Evolutionary conservation across 2,113 vertebrate species (phyloP), one percentile per base, ranked within the genome.

Genomic region (Romanogobio albipinnatus): DNA sequence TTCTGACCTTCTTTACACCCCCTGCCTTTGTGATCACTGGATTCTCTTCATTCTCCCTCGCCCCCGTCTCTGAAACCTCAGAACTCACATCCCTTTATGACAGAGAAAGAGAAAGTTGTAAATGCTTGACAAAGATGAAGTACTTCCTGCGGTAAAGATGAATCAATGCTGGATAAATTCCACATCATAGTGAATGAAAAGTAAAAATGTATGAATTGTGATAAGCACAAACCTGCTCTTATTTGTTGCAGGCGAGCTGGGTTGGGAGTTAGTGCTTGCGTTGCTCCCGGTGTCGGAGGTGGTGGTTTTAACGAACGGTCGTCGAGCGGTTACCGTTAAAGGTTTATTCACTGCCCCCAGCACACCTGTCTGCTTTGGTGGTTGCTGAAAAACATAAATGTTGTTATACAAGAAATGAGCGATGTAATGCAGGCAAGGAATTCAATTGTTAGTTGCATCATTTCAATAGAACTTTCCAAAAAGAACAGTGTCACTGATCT

Each of bases 41-140:
- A 87, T 98, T 98, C 94, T 99, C 98, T 49, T 99, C 97, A 85
- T 99, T 99, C 93, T 99, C 98, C 90, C 97, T 96, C 51, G 96
- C 95, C 76, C 93, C 96, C 0, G 95, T 96, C 93, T 97, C 97
- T 59, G 96, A 92, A 58, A 95, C 92, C 86, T 98, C 96, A 3
- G 95, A 95, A 88, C 92, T 94, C 78, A 92, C 91, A 49, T 96
- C 96, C 93, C 96, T 98, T 84, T 29, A 49, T 82, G 71, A 22
- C 24, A 80, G 39, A 81, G 33, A 53, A 49, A 22, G 64, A 77
- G 9, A 43, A 33, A n/a, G 70, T 17, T 9, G 7, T 36, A 22
- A 81, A 26, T 17, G 24, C 36, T 43, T 39, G 3, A 70, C 70
- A 15, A 47, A 26, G 26, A 33, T 43, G 58, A 61, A 11, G 0